Base-by-base conservation (phyloP, 2,888 invertebrate genomes). In the Hydraecia micacea region DNA sequence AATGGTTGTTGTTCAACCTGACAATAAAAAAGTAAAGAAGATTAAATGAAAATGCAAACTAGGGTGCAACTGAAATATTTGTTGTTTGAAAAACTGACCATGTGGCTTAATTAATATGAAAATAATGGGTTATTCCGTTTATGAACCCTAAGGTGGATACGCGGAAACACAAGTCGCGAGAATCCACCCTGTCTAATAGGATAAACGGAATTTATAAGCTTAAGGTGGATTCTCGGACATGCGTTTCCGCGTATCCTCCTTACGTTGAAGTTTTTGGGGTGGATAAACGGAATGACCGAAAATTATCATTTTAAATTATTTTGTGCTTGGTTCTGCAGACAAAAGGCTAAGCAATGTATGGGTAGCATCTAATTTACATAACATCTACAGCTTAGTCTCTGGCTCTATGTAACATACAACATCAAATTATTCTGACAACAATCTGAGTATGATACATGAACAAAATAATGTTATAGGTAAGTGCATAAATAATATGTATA, bases 341-440 rank as follows among this genome's bases (percentile, higher is more conserved):
- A 76, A 60, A 74, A 68, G 32, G 39, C 73, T 71, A 79, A 67
- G 77, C 49, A 21, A 52, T 46, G 58, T 72, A 78, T 73, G 32
- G 49, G 66, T 62, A 52, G 70, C 58, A 28, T 62, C 70, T 86
- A 86, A 66, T 28, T 55, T n/a, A n/a, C 7, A 58, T 39, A 67
- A 79, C 65, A 77, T 39, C 65, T 63, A 77, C 49, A 67, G 21
- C 13, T 73, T 60, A 77, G 13, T 65, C 25, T 73, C 72, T 63
- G 49, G 36, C 49, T 60, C 46, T 80, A 69, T 46, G 28, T 62
- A 74, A 73, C 36, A 76, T 58, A 81, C 67, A 63, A 81, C 71
- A 77, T 86, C 69, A 80, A 81, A 80, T 71, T 73, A 82, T 86
- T 68, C 32, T 65, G 67, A 72, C 62, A 79, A 71, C 42, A 79